A percentile compares a stretch with the other conserved stretches of the same genome.
Conservation (phyloP, 2,113 vertebrate species). For the Megaptera novaeangliae region DNA sequence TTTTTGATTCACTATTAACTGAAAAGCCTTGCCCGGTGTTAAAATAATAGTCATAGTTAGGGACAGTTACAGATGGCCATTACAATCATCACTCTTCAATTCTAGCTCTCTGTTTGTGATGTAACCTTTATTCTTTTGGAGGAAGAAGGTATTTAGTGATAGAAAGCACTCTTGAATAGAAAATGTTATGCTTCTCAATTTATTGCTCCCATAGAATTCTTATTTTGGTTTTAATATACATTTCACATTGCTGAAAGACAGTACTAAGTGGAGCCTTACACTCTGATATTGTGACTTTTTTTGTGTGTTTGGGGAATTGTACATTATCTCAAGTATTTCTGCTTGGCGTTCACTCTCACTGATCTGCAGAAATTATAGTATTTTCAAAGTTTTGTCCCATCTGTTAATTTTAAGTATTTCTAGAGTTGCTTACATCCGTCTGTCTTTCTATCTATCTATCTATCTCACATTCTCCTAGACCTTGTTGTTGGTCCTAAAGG, state of each 20-base stretch:
- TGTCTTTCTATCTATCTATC: neutral
- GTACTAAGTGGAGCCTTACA: neutral
- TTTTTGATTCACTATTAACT: neutral
- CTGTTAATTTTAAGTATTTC: neutral
- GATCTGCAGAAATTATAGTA: neutral
- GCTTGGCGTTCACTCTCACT: neutral
- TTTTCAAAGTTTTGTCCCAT: neutral
- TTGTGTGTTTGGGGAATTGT: neutral
- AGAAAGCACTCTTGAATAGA: neutral
- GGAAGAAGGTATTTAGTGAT: neutral
- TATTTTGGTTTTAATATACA: neutral
- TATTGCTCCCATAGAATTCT: neutral
- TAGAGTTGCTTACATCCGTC: neutral
- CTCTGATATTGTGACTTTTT: neutral
- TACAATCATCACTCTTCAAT: neutral
- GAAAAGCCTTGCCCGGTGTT: neutral
- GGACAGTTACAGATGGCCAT: neutral
- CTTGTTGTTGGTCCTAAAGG: neutral
- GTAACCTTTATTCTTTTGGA: neutral
- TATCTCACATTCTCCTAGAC: neutral
- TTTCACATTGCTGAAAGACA: neutral
- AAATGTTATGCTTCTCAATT: neutral
- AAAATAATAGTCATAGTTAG: neutral
- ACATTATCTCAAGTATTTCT: neutral
- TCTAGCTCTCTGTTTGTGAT: neutral